These are phyloP conservation scores for Ridgeia piscesae DNA, from an alignment of 1,140 invertebrate species.

Conservation along the genomic window DNA sequence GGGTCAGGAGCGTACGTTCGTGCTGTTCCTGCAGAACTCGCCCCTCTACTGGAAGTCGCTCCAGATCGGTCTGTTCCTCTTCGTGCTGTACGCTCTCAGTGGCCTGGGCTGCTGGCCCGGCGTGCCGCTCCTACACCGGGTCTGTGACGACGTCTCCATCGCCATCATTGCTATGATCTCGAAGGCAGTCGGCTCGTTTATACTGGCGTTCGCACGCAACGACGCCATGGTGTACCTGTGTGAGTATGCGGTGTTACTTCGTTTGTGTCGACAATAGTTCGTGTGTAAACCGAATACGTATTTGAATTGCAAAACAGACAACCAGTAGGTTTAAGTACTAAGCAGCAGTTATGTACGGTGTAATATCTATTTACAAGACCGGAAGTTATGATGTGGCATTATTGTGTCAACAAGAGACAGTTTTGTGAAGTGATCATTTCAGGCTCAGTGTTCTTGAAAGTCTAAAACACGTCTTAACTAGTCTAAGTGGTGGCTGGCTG, in stretches of 20 bases:
- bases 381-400: not conserved
- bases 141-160: slow-evolving; percentile 23
- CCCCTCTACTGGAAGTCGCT: slow-evolving; percentile 25
- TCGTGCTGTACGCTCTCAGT: slow-evolving; percentile 25
- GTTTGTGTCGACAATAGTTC: not conserved
- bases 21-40: slow-evolving; percentile 28
- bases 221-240: slow-evolving; percentile 19
- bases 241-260: not conserved
- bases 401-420: not conserved
- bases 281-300: not conserved
- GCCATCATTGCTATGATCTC: slow-evolving; percentile 26
- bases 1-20: slow-evolving; percentile 31
- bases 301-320: not conserved
- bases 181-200: slow-evolving; percentile 26
- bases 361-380: not conserved
- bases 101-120: slow-evolving; percentile 30
- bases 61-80: slow-evolving; percentile 28
- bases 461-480: not conserved
- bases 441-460: not conserved
- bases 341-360: not conserved
- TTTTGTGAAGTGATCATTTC: not conserved
- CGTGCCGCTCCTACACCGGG: slow-evolving; percentile 21
- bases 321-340: not conserved
- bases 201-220: slow-evolving; percentile 23
- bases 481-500: not conserved